Base-by-base conservation (phyloP, 2,113 vertebrate genomes). In the Mesitornis unicolor region DNA sequence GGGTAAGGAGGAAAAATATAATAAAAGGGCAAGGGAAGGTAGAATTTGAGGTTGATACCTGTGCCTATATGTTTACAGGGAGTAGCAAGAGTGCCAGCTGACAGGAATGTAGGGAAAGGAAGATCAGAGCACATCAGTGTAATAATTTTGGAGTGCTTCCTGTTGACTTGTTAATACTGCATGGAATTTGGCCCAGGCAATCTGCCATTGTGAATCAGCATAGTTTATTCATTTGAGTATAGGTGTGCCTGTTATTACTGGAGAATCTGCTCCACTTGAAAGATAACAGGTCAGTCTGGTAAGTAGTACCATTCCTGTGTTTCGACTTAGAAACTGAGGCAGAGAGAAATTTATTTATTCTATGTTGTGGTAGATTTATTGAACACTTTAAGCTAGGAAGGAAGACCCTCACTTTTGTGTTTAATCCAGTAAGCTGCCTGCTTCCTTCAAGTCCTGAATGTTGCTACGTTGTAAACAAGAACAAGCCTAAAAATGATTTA, bases 101-200 rank as follows among this genome's bases (percentile, higher is more conserved):
- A 74, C 56, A 77, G 79, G 63, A 88, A 47, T 38, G 64, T 86
- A 60, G 64, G 64, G 47, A 38, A 84, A 91, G 68, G 68, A 88
- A 93, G 61, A 90, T 82, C 59, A 80, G 91, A 90, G 59, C 59
- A 86, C 60, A 81, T 93, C 68, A 86, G 38, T 92, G 70, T 70
- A 93, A 65, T 90, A 95, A 86, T 92, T 96, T 88, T 89, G 76
- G 85, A 96, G 86, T 89, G 68, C 76, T 96, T 96, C 93, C 88
- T 97, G 93, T 96, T 96, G 87, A 88, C 68, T 96, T 96, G 95
- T 91, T 96, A 94, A 93, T 95, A 86, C 71, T 93, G 63, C 71
- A 56, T 75, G 86, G 86, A 89, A 89, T 96, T 95, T 95, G 91
- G 92, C 81, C 71, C 63, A 71, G 75, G 68, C 82, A 83, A 20